Percentiles rank a stretch among this genome's conserved stretches.
phyloP scores from a whole-genome alignment of 2,888 invertebrate species.

The Saturnia japonica region DNA sequence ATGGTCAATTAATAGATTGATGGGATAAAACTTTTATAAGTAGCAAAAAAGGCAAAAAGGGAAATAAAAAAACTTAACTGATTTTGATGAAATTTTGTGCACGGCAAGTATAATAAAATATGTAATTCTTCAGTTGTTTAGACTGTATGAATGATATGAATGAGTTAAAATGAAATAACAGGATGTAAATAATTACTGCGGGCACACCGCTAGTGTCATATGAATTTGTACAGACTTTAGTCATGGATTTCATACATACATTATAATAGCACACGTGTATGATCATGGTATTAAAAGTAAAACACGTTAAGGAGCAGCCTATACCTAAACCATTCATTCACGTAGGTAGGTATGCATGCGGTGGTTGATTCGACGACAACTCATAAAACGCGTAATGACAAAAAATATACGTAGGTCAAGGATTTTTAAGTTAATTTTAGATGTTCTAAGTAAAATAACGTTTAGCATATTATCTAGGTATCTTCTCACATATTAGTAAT shows the following conservation, averaged over 20 bases:
- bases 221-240: neutral
- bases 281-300: no score
- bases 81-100: no score
- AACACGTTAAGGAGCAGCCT: neutral
- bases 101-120: no score
- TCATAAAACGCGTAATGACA: neutral
- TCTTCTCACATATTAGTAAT: neutral
- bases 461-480: neutral
- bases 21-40: no score
- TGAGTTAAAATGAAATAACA: no score
- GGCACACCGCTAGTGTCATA: no score
- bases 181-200: no score
- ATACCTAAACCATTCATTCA: neutral
- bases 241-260: neutral
- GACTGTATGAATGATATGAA: no score
- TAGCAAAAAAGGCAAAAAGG: no score
- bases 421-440: neutral
- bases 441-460: neutral
- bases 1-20: no score
- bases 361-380: neutral
- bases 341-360: neutral
- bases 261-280: neutral
- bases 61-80: no score
- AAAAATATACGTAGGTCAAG: neutral
- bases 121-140: no score